phyloP scores from a whole-genome alignment of 2,888 invertebrate genomes.

The Cremastinae sp. region DNA sequence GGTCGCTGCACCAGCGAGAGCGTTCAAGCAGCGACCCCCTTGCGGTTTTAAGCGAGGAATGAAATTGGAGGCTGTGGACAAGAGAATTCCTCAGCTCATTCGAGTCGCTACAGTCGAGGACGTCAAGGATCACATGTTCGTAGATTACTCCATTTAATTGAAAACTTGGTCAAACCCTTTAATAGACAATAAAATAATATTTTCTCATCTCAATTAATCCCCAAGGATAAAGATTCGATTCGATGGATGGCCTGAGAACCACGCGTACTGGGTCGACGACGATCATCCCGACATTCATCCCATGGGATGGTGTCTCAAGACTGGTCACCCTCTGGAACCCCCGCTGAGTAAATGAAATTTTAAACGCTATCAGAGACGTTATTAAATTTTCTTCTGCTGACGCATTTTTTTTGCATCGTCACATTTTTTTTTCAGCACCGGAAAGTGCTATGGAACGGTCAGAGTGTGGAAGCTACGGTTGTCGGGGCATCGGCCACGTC shows the following conservation, averaged over 20 bases:
- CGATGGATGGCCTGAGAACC: constrained; percentile 93
- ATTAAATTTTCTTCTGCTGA: not conserved
- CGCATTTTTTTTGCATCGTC: not conserved
- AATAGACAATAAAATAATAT: too few relatives aligned
- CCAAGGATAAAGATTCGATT: constrained; percentile 85
- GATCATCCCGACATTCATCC: constrained; percentile 95
- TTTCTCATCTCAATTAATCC: not conserved
- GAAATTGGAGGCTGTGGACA: constrained; percentile 94
- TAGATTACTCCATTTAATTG: constrained; percentile 28
- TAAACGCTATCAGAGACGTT: not conserved
- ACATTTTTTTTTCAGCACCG: constrained; percentile 81
- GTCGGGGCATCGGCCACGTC: constrained; percentile 94
- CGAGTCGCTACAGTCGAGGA: constrained; percentile 92
- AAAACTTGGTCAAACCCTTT: constrained; percentile 75
- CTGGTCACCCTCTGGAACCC: constrained; percentile 92
- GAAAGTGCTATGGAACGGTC: constrained; percentile 84
- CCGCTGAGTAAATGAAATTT: constrained; percentile 86
- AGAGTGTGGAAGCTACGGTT: constrained; percentile 92
- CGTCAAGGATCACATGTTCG: constrained; percentile 85
- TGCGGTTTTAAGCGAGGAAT: constrained; percentile 91
- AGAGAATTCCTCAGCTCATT: constrained; percentile 90
- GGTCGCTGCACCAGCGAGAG: constrained; percentile 88
- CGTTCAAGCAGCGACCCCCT: constrained; percentile 90
- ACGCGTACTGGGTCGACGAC: constrained; percentile 95
- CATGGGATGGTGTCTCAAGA: constrained; percentile 94